Conservation (phyloP, 2,888 invertebrate genomes). For the Biston stratarius region DNA sequence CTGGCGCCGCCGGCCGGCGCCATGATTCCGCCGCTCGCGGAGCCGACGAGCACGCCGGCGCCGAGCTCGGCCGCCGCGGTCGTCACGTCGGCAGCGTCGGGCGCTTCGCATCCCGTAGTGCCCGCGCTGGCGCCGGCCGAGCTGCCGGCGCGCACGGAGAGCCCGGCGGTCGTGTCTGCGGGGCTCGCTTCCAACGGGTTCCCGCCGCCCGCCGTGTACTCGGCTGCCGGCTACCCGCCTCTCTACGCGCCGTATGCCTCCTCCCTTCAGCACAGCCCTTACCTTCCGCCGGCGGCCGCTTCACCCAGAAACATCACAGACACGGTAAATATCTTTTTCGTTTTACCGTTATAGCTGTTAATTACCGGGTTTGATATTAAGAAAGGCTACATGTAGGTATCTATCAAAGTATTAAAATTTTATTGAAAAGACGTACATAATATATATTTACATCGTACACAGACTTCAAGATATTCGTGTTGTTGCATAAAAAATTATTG, state of each 20-base stretch:
- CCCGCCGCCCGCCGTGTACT: slow-evolving; percentile 90
- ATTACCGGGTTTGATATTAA: background rate
- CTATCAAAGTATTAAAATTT: no score
- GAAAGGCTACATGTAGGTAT: no score
- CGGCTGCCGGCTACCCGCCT: slow-evolving; percentile 86
- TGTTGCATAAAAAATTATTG: no score
- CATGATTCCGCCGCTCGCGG: slow-evolving; percentile 52
- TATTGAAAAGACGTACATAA: no score
- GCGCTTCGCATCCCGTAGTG: slow-evolving; percentile 67
- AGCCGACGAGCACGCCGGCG: slow-evolving; percentile 47
- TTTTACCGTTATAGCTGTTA: background rate
- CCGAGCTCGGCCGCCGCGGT: slow-evolving; percentile 62
- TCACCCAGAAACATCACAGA: slow-evolving; percentile 88
- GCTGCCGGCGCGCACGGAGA: slow-evolving; percentile 77
- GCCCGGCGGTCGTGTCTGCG: slow-evolving; percentile 83
- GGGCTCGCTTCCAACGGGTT: slow-evolving; percentile 88
- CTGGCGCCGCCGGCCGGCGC: slow-evolving; percentile 60
- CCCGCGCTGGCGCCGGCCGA: slow-evolving; percentile 64
- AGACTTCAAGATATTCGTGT: no score
- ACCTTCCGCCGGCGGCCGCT: slow-evolving; percentile 88
- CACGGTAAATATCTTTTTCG: slow-evolving; percentile 63
- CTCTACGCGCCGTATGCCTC: slow-evolving; percentile 93
- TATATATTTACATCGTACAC: no score
- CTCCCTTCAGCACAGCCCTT: slow-evolving; percentile 90
- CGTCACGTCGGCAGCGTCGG: slow-evolving; percentile 62